Conservation (phyloP, 2,888 invertebrate species). For the Ptychoptera contaminata region DNA sequence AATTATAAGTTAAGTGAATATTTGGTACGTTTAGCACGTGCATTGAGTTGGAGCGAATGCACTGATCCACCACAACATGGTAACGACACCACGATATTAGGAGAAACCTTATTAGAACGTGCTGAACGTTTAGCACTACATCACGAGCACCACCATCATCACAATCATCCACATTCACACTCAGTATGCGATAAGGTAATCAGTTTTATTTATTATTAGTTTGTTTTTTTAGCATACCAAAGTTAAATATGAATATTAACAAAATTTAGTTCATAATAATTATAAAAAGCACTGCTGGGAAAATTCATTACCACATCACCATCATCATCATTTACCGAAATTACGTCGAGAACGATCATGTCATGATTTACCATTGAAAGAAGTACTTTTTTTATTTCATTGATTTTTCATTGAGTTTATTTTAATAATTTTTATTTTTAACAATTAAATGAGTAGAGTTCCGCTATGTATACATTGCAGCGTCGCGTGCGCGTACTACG, state of each 20-base stretch:
- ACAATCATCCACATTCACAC: neutral
- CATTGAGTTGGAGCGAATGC: slow-evolving; percentile 41
- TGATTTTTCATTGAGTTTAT: slow-evolving; percentile 2
- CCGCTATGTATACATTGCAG: slow-evolving; percentile 80
- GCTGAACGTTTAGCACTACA: slow-evolving; percentile 49
- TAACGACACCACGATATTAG: slow-evolving; percentile 27
- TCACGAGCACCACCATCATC: slow-evolving; percentile 19
- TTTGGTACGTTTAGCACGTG: slow-evolving; percentile 65
- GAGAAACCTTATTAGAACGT: slow-evolving; percentile 68
- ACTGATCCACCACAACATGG: slow-evolving; percentile 25
- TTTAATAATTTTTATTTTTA: slow-evolving; percentile 11
- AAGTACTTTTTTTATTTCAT: slow-evolving; percentile 40
- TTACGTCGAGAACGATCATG: slow-evolving; percentile 63
- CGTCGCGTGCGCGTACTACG: slow-evolving; percentile 68
- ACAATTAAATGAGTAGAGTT: slow-evolving; percentile 39
- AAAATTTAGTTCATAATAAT: neutral
- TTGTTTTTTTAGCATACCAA: neutral
- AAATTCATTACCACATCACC: slow-evolving; percentile 12
- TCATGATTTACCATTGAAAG: slow-evolving; percentile 64
- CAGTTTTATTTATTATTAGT: slow-evolving; percentile 9
- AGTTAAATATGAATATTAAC: neutral
- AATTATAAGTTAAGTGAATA: slow-evolving; percentile 53
- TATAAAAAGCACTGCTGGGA: slow-evolving; percentile 17
- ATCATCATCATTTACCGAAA: slow-evolving; percentile 31
- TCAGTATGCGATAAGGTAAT: slow-evolving; percentile 13